phyloP scores from a whole-genome alignment of 1,140 invertebrate species.

The Heliconius eleuchia region DNA sequence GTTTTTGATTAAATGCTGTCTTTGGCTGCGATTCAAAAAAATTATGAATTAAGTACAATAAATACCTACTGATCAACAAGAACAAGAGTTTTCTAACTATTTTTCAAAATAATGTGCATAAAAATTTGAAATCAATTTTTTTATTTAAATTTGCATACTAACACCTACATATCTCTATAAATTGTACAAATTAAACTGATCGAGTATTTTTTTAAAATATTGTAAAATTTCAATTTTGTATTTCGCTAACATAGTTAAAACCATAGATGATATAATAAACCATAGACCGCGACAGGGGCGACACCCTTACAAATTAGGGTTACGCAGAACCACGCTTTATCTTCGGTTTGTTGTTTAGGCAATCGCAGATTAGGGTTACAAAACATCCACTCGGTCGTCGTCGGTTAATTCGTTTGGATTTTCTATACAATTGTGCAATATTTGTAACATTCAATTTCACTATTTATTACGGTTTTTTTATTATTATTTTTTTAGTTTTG shows the following conservation, averaged over 20 bases:
- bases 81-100: too few species aligned
- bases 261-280: conserved; percentile 11
- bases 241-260: not conserved
- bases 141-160: too few species aligned
- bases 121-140: too few species aligned
- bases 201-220: not conserved
- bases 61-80: too few species aligned
- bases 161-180: not conserved
- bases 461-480: too few species aligned
- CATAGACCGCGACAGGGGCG: conserved; percentile 12
- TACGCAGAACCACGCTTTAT: conserved; percentile 38
- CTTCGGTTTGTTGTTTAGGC: conserved; percentile 33
- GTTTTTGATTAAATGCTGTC: too few species aligned
- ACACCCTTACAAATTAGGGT: conserved; percentile 38
- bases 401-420: not conserved
- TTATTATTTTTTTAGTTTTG: not conserved
- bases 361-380: conserved; percentile 33
- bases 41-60: too few species aligned
- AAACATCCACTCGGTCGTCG: conserved; percentile 4
- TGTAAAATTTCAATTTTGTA: not conserved
- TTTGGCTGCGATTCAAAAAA: too few species aligned
- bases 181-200: not conserved
- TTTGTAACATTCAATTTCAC: not conserved
- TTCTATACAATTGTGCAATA: not conserved
- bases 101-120: too few species aligned